Percentiles rank a stretch among this genome's conserved stretches.
Conservation (phyloP, 2,888 invertebrate genomes). For the Aphidius colemani region DNA sequence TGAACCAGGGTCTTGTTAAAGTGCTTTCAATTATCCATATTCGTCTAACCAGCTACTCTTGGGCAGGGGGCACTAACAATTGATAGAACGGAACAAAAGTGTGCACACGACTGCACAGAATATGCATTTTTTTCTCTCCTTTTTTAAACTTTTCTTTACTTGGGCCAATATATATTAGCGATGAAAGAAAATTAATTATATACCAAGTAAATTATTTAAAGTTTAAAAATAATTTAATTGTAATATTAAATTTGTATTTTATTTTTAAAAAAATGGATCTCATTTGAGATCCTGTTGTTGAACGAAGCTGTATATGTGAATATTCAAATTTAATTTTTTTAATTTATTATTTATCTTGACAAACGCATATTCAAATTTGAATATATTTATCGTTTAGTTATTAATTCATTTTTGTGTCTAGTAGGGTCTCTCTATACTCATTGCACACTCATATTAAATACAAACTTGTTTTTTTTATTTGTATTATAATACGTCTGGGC, state of each 20-base stretch:
- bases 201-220: too few species aligned
- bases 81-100: background rate
- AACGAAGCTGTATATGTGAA: background rate
- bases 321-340: background rate
- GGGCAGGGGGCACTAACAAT: constrained; percentile 24
- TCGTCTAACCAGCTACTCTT: constrained; percentile 45
- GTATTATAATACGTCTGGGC: background rate
- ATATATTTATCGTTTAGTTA: background rate
- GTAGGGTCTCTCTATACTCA: background rate
- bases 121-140: background rate
- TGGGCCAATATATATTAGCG: too few species aligned
- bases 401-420: constrained; percentile 14
- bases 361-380: too few species aligned
- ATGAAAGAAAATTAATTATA: too few species aligned
- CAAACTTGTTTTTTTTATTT: constrained; percentile 15
- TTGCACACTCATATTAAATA: background rate
- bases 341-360: background rate
- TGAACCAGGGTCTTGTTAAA: constrained; percentile 47
- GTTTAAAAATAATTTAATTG: too few species aligned
- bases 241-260: too few species aligned
- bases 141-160: background rate
- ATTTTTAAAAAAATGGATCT: too few species aligned
- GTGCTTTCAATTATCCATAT: constrained; percentile 55
- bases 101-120: background rate
- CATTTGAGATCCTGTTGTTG: too few species aligned